Evolutionary conservation across 2,797 vertebrate genomes (phyloP), one percentile per base, ranked within the genome.

Genomic region (Knipowitschia caucasica): DNA sequence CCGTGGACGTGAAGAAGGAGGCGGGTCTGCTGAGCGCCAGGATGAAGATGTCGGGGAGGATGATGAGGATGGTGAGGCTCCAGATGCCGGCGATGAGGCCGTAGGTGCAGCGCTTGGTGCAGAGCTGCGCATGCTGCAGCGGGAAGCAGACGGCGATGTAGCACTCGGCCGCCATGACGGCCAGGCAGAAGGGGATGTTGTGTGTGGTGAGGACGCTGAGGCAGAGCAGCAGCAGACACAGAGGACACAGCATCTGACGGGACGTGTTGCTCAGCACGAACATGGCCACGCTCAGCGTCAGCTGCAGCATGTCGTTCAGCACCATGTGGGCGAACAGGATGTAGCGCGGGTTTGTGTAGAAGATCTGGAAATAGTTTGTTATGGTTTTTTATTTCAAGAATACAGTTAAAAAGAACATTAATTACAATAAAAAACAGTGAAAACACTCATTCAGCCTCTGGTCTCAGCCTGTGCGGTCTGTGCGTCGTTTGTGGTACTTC

Each of bases 61-160:
- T 44, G n/a, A 44, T 26, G 3, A 44, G 24, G 7, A 25, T 26
- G 24, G 21, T 26, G 6, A 44, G 4, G 3, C 7, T 4, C 42
- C 42, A 44, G 24, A 44, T 27, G 14, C 42, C 4, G 1, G 14
- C 42, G 42, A 44, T 44, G 7, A 27, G 42, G 4, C 1, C 42
- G 7, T 44, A 44, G 24, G 42, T 44, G 14, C 42, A 14, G 1
- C 11, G 6, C 14, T 15, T 10, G 23, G 42, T 44, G 24, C 42
- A 44, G 14, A 44, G 42, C 24, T 17, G 14, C 7, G 23, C 12
- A 8, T 44, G 42, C 7, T 24, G n/a, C 7, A 44, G 25, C 3
- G 42, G 42, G 42, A 44, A 44, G 25, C 42, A 44, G 12, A 44
- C 42, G 8, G 42, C 14, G 3, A 44, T 26, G 23, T 44, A 44